Conservation (phyloP, 2,797 vertebrate genomes). For the Aphelocoma californica region DNA sequence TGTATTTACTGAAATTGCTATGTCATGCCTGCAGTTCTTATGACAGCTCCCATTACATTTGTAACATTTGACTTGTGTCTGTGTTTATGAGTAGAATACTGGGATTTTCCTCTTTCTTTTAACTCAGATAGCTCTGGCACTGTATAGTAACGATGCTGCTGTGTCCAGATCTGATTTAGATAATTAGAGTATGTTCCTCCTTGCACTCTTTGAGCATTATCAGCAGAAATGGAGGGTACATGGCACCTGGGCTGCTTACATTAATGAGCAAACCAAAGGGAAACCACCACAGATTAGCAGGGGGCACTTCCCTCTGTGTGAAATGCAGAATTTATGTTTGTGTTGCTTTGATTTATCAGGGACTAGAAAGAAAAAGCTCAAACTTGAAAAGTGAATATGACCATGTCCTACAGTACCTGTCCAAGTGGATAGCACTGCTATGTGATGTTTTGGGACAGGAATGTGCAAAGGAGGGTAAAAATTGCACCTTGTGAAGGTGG, state of each 20-base stretch:
- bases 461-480: neutral
- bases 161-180: neutral
- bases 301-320: neutral
- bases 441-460: neutral
- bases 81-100: neutral
- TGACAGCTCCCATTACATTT: neutral
- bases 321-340: neutral
- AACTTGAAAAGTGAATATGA: neutral
- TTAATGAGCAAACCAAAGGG: neutral
- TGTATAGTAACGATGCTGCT: neutral
- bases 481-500: neutral
- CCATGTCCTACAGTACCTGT: neutral
- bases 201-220: neutral
- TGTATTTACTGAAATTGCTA: slow-evolving; percentile 28
- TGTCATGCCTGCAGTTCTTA: slow-evolving; percentile 43
- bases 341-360: neutral
- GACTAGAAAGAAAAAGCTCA: neutral
- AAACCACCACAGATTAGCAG: neutral
- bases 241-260: neutral
- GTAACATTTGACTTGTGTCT: slow-evolving; percentile 16
- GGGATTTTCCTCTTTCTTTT: neutral
- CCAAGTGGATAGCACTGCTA: neutral
- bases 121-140: neutral
- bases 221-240: neutral
- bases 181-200: neutral